Percentiles rank a stretch among this genome's conserved stretches.
These are phyloP conservation scores for Elaeidobius kamerunicus DNA, from an alignment of 2,888 invertebrate genomes.

Conservation along the genomic window DNA sequence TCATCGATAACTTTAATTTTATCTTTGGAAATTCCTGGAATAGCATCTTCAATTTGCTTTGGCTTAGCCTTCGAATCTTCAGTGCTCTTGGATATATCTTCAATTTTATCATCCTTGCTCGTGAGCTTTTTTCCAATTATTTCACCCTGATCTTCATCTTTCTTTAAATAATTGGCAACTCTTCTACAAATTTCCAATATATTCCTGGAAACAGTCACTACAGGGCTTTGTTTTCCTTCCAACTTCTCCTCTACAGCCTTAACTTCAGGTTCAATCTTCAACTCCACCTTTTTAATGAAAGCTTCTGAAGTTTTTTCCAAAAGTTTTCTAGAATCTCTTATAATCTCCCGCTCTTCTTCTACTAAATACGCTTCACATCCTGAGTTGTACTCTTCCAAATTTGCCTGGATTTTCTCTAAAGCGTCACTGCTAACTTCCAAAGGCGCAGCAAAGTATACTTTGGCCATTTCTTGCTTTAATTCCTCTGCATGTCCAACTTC, in stretches of 20 bases:
- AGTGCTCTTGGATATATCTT: too few relatives aligned
- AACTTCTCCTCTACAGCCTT: slow-evolving; percentile 17
- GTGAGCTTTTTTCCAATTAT: slow-evolving; percentile 5
- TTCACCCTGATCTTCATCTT: neutral
- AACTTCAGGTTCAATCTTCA: slow-evolving; percentile 13
- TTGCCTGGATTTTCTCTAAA: slow-evolving; percentile 16
- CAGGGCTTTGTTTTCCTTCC: slow-evolving; percentile 15
- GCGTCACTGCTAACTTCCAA: slow-evolving; percentile 1
- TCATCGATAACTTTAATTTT: slow-evolving; percentile 22
- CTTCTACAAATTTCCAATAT: slow-evolving; percentile 31
- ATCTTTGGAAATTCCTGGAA: too few relatives aligned
- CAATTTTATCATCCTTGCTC: too few relatives aligned
- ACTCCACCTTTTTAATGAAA: slow-evolving; percentile 18
- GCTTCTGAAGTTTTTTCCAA: slow-evolving; percentile 19
- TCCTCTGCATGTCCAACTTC: slow-evolving; percentile 36
- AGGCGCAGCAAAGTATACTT: slow-evolving; percentile 17
- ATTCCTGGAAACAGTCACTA: slow-evolving; percentile 28
- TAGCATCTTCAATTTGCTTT: too few relatives aligned
- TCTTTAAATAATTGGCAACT: slow-evolving; percentile 25
- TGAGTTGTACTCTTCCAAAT: slow-evolving; percentile 22
- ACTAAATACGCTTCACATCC: slow-evolving; percentile 22
- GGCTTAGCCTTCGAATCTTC: neutral
- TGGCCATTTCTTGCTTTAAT: slow-evolving; percentile 32
- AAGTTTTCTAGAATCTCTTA: slow-evolving; percentile 18
- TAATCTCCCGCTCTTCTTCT: slow-evolving; percentile 28